These are phyloP conservation scores for Eira barbara DNA, from an alignment of 2,113 vertebrate genomes.

Conservation along the genomic window DNA sequence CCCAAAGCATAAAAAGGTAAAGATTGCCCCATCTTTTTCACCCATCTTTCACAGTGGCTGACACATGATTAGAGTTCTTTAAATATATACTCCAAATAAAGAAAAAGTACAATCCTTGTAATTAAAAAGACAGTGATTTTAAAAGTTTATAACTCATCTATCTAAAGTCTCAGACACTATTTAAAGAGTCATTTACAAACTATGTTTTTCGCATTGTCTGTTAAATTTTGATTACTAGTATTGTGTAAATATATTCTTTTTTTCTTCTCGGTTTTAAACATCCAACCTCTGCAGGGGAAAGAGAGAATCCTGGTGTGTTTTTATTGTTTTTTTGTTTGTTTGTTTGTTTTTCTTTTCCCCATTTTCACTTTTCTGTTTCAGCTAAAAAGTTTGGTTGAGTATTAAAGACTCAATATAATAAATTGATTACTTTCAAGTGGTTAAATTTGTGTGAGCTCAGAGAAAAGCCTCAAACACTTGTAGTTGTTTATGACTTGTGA, in stretches of 20 bases:
- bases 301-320: background rate
- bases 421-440: slow-evolving; percentile 1
- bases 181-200: background rate
- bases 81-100: background rate
- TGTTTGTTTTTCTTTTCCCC: background rate
- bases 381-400: background rate
- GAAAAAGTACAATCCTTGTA: background rate
- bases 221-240: background rate
- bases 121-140: slow-evolving; percentile 5
- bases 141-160: background rate
- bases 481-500: background rate
- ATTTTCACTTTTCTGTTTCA: background rate
- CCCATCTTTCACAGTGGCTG: background rate
- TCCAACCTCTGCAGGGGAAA: background rate
- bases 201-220: background rate
- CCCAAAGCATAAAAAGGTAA: background rate
- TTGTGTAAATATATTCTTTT: background rate
- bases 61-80: background rate
- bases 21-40: background rate
- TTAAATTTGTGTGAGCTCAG: background rate
- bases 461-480: background rate
- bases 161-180: background rate
- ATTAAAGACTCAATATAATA: background rate
- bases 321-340: rapidly evolving
- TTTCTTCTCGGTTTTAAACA: background rate